Evolutionary conservation across 2,113 vertebrate species (phyloP).

Genomic region (Archocentrus centrarchus): DNA sequence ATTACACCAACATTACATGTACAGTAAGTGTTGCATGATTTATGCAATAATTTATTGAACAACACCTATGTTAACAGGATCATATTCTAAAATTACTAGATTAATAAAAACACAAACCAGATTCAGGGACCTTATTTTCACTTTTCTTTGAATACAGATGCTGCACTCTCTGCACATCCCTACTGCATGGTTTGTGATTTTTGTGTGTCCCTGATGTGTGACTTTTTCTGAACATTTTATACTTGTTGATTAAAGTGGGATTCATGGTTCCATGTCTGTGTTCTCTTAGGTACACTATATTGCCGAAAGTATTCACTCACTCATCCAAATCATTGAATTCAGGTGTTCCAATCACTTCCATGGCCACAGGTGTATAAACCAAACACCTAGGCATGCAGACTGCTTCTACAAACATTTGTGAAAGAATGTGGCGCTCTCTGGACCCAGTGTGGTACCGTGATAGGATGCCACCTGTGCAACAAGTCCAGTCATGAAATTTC

Average conservation of each 20-base stretch:
- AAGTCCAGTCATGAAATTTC: too few relatives aligned
- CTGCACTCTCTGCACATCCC: background rate
- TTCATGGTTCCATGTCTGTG: background rate
- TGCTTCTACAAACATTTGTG: too few relatives aligned
- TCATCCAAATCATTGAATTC: too few relatives aligned
- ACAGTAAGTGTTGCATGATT: background rate
- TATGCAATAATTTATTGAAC: background rate
- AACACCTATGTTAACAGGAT: background rate
- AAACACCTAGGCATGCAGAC: too few relatives aligned
- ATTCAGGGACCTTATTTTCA: background rate
- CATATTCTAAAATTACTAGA: background rate
- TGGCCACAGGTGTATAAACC: too few relatives aligned
- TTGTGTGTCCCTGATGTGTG: background rate
- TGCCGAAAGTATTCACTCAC: too few relatives aligned
- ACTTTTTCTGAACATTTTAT: background rate
- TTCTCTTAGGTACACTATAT: background rate
- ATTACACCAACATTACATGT: background rate
- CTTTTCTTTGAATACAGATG: background rate
- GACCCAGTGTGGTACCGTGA: too few relatives aligned
- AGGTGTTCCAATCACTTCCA: too few relatives aligned
- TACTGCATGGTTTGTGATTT: background rate
- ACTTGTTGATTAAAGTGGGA: background rate
- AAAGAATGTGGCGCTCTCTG: too few relatives aligned
- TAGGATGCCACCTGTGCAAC: too few relatives aligned
- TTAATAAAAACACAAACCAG: background rate